Evolutionary conservation across 2,797 vertebrate species (phyloP).

Genomic region (Coregonus ussuriensis): DNA sequence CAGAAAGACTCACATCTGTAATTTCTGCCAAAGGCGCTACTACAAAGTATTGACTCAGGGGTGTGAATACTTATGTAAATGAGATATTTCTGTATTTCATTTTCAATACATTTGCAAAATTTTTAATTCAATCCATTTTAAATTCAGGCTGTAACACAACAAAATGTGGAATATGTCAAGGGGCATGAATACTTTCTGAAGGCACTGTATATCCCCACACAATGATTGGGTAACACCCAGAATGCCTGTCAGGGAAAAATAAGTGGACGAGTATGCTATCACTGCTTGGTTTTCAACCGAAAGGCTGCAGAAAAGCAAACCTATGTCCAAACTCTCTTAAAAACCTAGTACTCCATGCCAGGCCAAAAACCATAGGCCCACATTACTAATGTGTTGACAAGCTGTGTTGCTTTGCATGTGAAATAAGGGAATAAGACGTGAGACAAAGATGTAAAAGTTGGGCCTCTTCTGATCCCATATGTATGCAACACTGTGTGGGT

Average conservation of each 20-base stretch:
- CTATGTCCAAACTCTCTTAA: background rate
- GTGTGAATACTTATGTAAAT: too few relatives aligned
- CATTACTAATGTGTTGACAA: constrained; percentile 15
- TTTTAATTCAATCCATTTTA: too few relatives aligned
- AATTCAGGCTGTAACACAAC: too few relatives aligned
- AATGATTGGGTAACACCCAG: constrained; percentile 31
- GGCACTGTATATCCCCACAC: constrained; percentile 18
- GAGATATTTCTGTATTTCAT: too few relatives aligned
- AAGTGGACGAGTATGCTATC: background rate
- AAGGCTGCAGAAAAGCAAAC: background rate
- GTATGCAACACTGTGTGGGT: constrained; percentile 35
- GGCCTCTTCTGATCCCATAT: constrained; percentile 23
- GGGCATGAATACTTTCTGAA: too few relatives aligned
- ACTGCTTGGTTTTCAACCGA: too few relatives aligned
- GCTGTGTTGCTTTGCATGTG: background rate
- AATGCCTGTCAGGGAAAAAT: constrained; percentile 18
- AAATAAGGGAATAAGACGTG: constrained; percentile 1
- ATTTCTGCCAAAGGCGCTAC: too few relatives aligned
- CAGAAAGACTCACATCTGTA: too few relatives aligned
- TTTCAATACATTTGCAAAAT: too few relatives aligned
- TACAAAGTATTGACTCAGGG: too few relatives aligned
- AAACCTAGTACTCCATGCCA: background rate
- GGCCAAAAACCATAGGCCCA: background rate
- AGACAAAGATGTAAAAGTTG: background rate
- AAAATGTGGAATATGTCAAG: too few relatives aligned